Evolutionary conservation across 2,888 invertebrate genomes (phyloP).

Genomic region (Lasioglossum pauxillum): DNA sequence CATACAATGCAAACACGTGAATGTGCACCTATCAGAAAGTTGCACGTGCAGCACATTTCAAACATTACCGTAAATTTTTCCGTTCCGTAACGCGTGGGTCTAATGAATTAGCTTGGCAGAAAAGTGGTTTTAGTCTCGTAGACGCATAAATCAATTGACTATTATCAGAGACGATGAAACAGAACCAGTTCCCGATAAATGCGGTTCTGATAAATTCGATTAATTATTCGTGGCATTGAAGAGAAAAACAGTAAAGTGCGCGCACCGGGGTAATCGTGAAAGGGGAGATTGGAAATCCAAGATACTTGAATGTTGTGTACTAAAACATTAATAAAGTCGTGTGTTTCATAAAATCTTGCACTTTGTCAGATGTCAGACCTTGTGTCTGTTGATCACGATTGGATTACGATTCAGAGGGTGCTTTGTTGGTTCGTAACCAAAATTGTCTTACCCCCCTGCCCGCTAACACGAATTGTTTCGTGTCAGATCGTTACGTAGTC

Average conservation of each 20-base stretch:
- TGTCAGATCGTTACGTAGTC: neutral
- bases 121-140: neutral
- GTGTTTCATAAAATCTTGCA: neutral
- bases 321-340: neutral
- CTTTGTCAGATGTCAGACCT: neutral
- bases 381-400: neutral
- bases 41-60: neutral
- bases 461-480: neutral
- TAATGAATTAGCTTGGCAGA: neutral
- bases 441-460: too few species aligned
- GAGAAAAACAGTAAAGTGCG: neutral
- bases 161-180: neutral
- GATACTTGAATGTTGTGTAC: neutral
- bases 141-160: neutral
- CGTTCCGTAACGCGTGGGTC: neutral
- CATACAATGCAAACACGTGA: neutral
- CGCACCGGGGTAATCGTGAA: neutral
- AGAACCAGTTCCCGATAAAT: neutral
- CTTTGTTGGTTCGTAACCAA: too few species aligned
- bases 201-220: neutral
- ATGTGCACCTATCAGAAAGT: neutral
- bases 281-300: neutral
- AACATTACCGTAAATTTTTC: neutral
- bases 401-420: too few species aligned
- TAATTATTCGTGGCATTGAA: neutral